Evolutionary conservation across 2,888 invertebrate genomes (phyloP), one percentile per base, ranked within the genome.

Genomic region (Seira musarum): DNA sequence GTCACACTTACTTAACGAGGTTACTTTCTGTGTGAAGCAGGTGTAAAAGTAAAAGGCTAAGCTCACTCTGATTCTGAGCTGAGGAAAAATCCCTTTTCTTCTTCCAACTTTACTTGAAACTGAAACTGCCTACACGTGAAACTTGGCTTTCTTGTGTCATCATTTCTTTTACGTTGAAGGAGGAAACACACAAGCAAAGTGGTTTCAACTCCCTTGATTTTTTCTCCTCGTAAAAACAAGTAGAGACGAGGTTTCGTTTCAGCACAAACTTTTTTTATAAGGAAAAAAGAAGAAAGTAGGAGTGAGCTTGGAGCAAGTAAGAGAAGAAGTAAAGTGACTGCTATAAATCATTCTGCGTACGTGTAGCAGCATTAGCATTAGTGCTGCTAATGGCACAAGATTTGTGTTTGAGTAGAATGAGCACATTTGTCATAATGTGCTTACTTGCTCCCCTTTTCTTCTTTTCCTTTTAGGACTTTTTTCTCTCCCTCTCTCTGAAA

Each of bases 1-100:
- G 80, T 80, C 80, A 80, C 80, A 80, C 73, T 79, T 79, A 71
- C 73, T 74, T 80, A 80, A 80, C 80, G 80, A 80, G 80, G 73
- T 80, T 73, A 79, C 53, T 74, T 68, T 73, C 68, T 35, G 15
- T 25, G 73, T 68, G 80, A 80, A 49, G 74, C 80, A 80, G 80
- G 80, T 80, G 78, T 67, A 78, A 74, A 80, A 69, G 69, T 72
- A 79, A 60, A 75, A 74, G 68, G 80, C 72, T 69, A 57, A 68
- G 49, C 17, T 15, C 2, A 49, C n/a, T n/a, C n/a, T n/a, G n/a
- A n/a, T n/a, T n/a, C n/a, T n/a, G n/a, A n/a, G n/a, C n/a, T n/a
- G n/a, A n/a, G n/a, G 49, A 15, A 49, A 49, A 49, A 2, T 15
- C 49, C 49, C 17, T 49, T 49, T 49, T 49, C 49, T 49, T n/a